Conservation (phyloP, 2,113 vertebrate species). For the Etia nguti region DNA sequence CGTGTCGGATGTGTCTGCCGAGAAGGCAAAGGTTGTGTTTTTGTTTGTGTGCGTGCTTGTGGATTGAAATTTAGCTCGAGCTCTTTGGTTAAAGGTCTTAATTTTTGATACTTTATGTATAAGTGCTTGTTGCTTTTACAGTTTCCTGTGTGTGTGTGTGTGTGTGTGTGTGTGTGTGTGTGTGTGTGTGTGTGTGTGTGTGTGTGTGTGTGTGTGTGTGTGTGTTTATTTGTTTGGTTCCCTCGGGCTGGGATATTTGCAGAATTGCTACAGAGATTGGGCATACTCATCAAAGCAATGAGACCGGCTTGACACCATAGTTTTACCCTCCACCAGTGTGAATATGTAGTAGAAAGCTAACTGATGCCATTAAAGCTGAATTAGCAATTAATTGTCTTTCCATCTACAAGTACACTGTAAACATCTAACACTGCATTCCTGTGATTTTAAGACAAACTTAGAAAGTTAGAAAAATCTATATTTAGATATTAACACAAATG, state of each 20-base stretch:
- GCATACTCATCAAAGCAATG: neutral
- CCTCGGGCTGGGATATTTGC: neutral
- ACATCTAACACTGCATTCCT: neutral
- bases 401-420: neutral
- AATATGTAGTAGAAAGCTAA: too few species aligned
- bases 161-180: neutral
- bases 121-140: neutral
- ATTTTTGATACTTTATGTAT: neutral
- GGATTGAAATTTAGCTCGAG: neutral
- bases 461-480: too few species aligned
- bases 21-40: conserved; percentile 8
- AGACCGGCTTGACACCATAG: neutral
- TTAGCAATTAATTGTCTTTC: neutral
- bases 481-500: neutral
- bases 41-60: neutral
- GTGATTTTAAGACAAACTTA: neutral
- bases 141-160: neutral
- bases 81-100: neutral
- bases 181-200: rapidly evolving
- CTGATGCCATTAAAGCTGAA: neutral
- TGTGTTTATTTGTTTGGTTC: neutral
- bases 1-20: conserved; percentile 29
- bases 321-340: neutral
- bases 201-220: neutral
- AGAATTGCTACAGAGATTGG: neutral